Evolutionary conservation across 2,888 invertebrate species (phyloP).

Genomic region (Ypsolopha scabrella): DNA sequence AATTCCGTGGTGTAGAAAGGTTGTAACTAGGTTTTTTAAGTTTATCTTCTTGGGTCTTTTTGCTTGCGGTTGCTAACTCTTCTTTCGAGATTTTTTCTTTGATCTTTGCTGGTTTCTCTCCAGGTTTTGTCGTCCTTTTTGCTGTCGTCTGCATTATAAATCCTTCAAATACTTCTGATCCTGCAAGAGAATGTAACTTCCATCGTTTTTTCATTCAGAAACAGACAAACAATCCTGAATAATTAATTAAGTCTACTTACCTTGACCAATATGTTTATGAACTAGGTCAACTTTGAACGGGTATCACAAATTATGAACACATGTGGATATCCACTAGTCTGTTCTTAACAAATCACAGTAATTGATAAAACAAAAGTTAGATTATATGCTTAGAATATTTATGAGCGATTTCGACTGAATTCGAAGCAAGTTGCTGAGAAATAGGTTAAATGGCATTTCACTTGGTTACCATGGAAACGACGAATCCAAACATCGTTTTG

Average conservation of each 20-base stretch:
- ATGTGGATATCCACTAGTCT: no score
- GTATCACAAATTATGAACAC: no score
- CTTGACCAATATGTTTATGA: slow-evolving; percentile 23
- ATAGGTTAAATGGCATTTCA: background rate
- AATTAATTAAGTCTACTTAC: slow-evolving; percentile 16
- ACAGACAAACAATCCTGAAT: background rate
- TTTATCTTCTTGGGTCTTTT: slow-evolving; percentile 31
- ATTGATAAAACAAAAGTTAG: no score
- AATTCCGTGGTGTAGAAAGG: slow-evolving; percentile 36
- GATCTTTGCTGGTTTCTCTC: slow-evolving; percentile 18
- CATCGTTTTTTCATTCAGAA: no score
- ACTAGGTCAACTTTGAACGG: slow-evolving; percentile 10
- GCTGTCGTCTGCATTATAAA: slow-evolving; percentile 25
- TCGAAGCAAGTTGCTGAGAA: no score
- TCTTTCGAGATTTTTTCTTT: slow-evolving; percentile 27
- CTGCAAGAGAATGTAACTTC: no score
- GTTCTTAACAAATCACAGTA: no score
- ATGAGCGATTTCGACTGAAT: no score
- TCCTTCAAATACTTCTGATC: background rate
- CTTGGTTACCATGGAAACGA: slow-evolving; percentile 3
- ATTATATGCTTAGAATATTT: no score
- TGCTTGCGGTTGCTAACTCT: slow-evolving; percentile 13
- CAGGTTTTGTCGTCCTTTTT: slow-evolving; percentile 14
- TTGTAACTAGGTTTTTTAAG: slow-evolving; percentile 24
- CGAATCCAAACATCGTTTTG: background rate